These are phyloP conservation scores for Vanessa cardui DNA, from an alignment of 2,888 invertebrate genomes.

Conservation along the genomic window DNA sequence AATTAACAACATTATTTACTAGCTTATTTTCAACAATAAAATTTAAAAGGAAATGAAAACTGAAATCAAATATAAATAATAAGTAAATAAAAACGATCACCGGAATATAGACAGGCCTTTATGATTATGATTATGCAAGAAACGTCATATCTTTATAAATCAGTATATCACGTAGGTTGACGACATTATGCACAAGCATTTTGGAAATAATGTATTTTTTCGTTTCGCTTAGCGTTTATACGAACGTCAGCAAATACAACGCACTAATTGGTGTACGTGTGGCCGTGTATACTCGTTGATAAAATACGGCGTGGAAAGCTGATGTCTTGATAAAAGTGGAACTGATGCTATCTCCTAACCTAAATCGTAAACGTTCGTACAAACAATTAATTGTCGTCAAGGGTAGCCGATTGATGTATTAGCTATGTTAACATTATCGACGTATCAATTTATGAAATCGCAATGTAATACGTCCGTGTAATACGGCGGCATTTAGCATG, in stretches of 20 bases:
- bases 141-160: not conserved
- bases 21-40: too few relatives aligned
- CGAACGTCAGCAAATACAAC: not conserved
- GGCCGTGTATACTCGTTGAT: constrained; percentile 35
- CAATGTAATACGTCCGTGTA: too few relatives aligned
- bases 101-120: too few relatives aligned
- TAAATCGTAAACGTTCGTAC: constrained; percentile 39
- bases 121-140: too few relatives aligned
- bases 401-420: constrained; percentile 30
- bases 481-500: too few relatives aligned
- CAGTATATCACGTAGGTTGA: not conserved
- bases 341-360: constrained; percentile 42
- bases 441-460: not conserved
- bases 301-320: constrained; percentile 44
- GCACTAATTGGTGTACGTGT: constrained; percentile 1
- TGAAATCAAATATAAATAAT: too few relatives aligned
- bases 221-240: not conserved
- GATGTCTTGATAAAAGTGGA: constrained; percentile 43
- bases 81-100: too few relatives aligned
- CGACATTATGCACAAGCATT: not conserved
- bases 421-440: constrained; percentile 24
- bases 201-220: not conserved
- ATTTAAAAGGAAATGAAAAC: not conserved
- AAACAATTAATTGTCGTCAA: constrained; percentile 22
- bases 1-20: not conserved